Evolutionary conservation across 2,797 vertebrate species (phyloP), one percentile per base, ranked within the genome.

Genomic region (Gymnothorax reevesii): DNA sequence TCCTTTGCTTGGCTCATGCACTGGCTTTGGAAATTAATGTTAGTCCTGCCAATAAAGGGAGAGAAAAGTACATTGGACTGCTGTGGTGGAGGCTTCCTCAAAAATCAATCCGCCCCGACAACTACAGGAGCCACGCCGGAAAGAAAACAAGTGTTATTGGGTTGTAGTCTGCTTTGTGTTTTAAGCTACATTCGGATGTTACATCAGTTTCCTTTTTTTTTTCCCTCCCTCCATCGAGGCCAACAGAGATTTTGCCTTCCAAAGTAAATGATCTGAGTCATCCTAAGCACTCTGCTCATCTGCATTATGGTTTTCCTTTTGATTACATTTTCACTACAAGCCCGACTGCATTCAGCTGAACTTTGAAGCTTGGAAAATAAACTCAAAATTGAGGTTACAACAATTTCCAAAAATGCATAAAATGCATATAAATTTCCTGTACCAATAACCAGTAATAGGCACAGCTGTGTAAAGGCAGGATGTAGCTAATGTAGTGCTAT

Each of bases 81-180:
- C 42, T 42, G 5, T 42, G 57, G 82, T 22, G 42, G 57, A 42
- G 42, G 57, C 12, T 83, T 60, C 25, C 57, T 62, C 13, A 83
- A 62, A 57, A 57, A 62, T 62, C 42, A 27, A 33, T 75, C 17
- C 10, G 4, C 73, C 49, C 73, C 33, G 20, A 49, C 33, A 75
- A 33, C 73, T 49, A 42, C 33, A 75, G 25, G 12, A 66, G 62
- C 6, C 62, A 66, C 7, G 8, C 62, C n/a, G 62, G 20, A n/a
- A n/a, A n/a, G 22, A 66, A 66, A 66, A 66, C 62, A 66, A 66
- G 62, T 66, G 62, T 66, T 66, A 66, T 66, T n/a, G 62, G 62
- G 20, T n/a, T 66, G 62, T 66, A 66, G 20, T n/a, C 62, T 7
- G 22, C 62, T 66, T n/a, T 66, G 62, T 66, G 62, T 66, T 66